phyloP scores from a whole-genome alignment of 1,140 invertebrate genomes.

The Uloborus diversus region DNA sequence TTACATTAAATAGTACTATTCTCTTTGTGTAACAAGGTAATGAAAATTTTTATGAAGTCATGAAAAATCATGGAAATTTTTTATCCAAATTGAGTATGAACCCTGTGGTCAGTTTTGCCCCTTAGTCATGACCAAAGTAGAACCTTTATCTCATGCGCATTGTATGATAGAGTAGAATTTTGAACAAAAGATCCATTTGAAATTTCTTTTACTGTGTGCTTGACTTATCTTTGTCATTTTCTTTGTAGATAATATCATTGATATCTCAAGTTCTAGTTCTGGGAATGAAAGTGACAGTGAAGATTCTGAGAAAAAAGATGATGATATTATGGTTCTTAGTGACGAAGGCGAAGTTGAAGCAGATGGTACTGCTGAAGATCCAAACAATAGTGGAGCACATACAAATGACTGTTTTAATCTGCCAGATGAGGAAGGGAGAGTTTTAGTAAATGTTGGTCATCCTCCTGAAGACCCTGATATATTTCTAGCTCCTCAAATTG shows the following conservation, averaged over 20 bases:
- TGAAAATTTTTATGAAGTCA: no score
- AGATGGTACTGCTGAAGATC: slow-evolving; percentile 77
- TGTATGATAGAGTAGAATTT: no score
- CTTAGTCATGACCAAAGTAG: no score
- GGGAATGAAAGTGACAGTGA: slow-evolving; percentile 45
- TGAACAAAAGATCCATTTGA: no score
- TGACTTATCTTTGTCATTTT: neutral
- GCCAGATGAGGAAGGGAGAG: slow-evolving; percentile 89
- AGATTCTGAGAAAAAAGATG: slow-evolving; percentile 57
- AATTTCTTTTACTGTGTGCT: neutral
- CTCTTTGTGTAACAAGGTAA: no score
- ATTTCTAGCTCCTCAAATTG: slow-evolving; percentile 91
- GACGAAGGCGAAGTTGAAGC: slow-evolving; percentile 76
- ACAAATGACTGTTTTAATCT: slow-evolving; percentile 80
- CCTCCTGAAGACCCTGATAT: slow-evolving; percentile 91
- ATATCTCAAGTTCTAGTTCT: slow-evolving; percentile 65
- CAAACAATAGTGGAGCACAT: slow-evolving; percentile 66
- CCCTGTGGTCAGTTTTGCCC: no score
- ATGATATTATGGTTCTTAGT: slow-evolving; percentile 58
- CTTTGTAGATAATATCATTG: slow-evolving; percentile 61
- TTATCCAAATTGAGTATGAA: no score
- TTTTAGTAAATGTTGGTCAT: slow-evolving; percentile 96
- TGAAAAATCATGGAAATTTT: no score
- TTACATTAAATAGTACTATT: no score
- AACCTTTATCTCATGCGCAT: no score